Conservation (phyloP, 2,888 invertebrate genomes). For the Drosophila ezoana region DNA sequence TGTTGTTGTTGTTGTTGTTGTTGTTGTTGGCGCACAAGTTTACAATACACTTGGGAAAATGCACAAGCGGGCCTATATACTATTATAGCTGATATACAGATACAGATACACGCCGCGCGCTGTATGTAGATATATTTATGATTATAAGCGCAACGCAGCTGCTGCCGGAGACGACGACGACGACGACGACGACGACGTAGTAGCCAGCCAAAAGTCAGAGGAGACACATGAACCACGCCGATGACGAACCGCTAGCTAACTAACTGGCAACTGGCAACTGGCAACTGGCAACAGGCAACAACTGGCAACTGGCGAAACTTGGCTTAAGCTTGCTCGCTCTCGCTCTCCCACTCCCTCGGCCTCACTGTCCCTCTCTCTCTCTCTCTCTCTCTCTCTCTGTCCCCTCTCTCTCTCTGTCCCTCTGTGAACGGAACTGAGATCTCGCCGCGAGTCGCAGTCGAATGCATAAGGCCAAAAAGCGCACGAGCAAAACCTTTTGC, state of each 20-base stretch:
- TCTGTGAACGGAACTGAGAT: conserved; percentile 40
- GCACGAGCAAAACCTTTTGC: conserved; percentile 72
- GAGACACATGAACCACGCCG: conserved; percentile 71
- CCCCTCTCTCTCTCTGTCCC: conserved; percentile 13
- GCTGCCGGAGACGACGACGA: conserved; percentile 36
- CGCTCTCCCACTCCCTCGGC: conserved; percentile 20
- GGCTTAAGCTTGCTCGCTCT: conserved; percentile 41
- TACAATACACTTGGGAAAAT: conserved; percentile 78
- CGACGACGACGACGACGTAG: neutral
- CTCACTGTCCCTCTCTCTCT: conserved; percentile 3
- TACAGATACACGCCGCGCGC: conserved; percentile 27
- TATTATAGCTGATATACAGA: conserved; percentile 25
- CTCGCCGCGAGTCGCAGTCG: conserved; percentile 40
- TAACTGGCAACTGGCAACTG: conserved; percentile 61
- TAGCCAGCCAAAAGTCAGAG: conserved; percentile 33
- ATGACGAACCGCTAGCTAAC: conserved; percentile 75
- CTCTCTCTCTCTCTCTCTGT: conserved; percentile 4
- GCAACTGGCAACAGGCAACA: conserved; percentile 31
- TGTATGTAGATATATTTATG: conserved; percentile 72
- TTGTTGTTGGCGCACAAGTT: conserved; percentile 47
- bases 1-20: conserved; percentile 23
- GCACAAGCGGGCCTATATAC: conserved; percentile 71
- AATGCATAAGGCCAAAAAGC: conserved; percentile 76
- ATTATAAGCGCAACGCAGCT: conserved; percentile 67
- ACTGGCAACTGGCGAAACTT: conserved; percentile 48